Evolutionary conservation across 1,140 invertebrate genomes (phyloP).

Genomic region (Maniola jurtina): DNA sequence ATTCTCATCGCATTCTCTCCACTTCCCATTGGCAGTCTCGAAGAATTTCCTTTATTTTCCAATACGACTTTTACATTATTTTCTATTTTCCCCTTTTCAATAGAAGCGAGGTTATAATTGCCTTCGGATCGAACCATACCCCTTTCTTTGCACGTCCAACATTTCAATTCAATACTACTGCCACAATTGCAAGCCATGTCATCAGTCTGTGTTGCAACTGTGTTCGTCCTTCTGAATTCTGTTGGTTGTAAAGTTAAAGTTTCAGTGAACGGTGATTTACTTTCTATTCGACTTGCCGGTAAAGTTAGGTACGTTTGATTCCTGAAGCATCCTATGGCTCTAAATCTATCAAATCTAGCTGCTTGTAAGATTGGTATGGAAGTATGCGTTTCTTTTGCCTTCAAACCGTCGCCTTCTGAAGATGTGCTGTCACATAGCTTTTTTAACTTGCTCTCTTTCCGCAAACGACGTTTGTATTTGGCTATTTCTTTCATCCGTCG

Average conservation of each 20-base stretch:
- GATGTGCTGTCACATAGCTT: slow-evolving; percentile 65
- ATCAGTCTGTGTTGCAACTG: slow-evolving; percentile 72
- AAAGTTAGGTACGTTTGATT: slow-evolving; percentile 70
- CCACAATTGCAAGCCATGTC: slow-evolving; percentile 65
- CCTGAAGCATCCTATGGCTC: slow-evolving; percentile 71
- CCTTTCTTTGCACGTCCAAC: slow-evolving; percentile 44
- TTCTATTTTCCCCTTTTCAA: slow-evolving; percentile 37
- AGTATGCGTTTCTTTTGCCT: slow-evolving; percentile 61
- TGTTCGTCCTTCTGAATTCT: slow-evolving; percentile 63
- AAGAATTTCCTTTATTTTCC: background rate
- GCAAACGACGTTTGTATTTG: slow-evolving; percentile 68
- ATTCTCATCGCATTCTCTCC: background rate
- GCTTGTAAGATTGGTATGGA: slow-evolving; percentile 77
- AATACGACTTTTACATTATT: background rate
- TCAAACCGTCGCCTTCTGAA: slow-evolving; percentile 58
- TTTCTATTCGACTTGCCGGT: slow-evolving; percentile 59
- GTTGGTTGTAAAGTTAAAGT: slow-evolving; percentile 49
- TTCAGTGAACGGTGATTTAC: slow-evolving; percentile 54
- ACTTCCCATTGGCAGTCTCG: background rate
- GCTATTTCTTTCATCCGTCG: slow-evolving; percentile 68
- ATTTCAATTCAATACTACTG: slow-evolving; percentile 47
- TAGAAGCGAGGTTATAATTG: slow-evolving; percentile 58
- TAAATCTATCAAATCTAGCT: slow-evolving; percentile 68
- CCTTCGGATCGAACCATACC: slow-evolving; percentile 63
- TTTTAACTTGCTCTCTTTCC: slow-evolving; percentile 70